Percentiles rank a stretch among this genome's conserved stretches.
Conservation (phyloP, 2,888 invertebrate species). For the Rhagonycha lutea region DNA sequence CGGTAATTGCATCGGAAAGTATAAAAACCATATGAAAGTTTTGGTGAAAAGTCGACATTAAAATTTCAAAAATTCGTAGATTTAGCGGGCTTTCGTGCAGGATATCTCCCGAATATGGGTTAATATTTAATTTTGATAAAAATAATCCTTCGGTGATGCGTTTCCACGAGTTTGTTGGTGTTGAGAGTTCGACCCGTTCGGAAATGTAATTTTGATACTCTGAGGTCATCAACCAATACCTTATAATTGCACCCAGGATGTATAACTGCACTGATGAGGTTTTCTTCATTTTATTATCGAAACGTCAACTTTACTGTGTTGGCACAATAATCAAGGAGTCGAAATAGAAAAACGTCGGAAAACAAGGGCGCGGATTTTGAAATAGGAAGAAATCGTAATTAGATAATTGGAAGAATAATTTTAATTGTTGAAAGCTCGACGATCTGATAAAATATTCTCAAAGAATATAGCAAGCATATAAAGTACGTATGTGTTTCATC, state of each 20-base stretch:
- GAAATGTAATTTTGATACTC: conserved; percentile 70
- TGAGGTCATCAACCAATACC: conserved; percentile 71
- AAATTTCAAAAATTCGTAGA: conserved; percentile 66
- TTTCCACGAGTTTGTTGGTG: conserved; percentile 86
- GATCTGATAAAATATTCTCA: conserved; percentile 36
- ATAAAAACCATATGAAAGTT: conserved; percentile 70
- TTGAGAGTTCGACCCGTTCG: conserved; percentile 82
- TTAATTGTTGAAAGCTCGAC: conserved; percentile 9
- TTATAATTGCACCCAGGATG: background rate
- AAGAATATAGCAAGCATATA: conserved; percentile 32
- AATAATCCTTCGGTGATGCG: conserved; percentile 84
- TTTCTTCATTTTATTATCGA: background rate
- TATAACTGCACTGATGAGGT: background rate
- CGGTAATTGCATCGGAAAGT: conserved; percentile 74
- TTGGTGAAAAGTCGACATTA: conserved; percentile 60
- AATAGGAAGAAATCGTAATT: background rate
- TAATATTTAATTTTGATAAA: conserved; percentile 72
- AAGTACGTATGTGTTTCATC: conserved; percentile 29
- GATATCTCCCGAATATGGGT: conserved; percentile 88
- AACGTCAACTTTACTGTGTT: background rate
- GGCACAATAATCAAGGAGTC: background rate
- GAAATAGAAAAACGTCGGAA: background rate
- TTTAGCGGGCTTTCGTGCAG: conserved; percentile 90
- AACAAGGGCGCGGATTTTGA: background rate
- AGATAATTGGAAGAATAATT: background rate